phyloP scores from a whole-genome alignment of 2,888 invertebrate genomes.

The Tubulanus polymorphus region DNA sequence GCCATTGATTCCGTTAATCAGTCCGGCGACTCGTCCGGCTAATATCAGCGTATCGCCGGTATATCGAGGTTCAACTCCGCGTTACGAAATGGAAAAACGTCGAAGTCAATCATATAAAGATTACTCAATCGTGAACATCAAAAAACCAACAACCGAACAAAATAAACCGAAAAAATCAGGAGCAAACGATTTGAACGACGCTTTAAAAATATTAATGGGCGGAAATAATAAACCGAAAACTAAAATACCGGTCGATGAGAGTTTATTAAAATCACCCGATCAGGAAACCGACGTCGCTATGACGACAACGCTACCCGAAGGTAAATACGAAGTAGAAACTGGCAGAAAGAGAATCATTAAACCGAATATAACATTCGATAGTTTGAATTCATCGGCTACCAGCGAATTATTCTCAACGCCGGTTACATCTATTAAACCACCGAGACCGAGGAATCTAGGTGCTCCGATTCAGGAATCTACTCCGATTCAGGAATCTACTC shows the following conservation, averaged over 20 bases:
- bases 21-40: too few relatives aligned
- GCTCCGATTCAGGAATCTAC: background rate
- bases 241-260: background rate
- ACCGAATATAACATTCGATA: conserved; percentile 14
- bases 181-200: background rate
- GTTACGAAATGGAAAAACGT: too few relatives aligned
- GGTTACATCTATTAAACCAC: conserved; percentile 29
- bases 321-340: background rate
- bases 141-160: too few relatives aligned
- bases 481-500: conserved; percentile 14
- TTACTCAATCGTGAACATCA: too few relatives aligned
- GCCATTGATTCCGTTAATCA: too few relatives aligned
- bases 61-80: too few relatives aligned
- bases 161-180: background rate
- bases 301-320: background rate
- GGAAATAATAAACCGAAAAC: background rate
- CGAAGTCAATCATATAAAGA: too few relatives aligned
- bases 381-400: background rate
- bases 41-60: too few relatives aligned
- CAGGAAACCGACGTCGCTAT: background rate
- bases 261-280: background rate
- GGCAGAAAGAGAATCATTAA: background rate
- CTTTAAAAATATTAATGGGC: background rate
- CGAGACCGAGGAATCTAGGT: conserved; percentile 17
- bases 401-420: conserved; percentile 40